These are phyloP conservation scores for Drosophila austrosaltans DNA, from an alignment of 2,888 invertebrate species.

Conservation along the genomic window DNA sequence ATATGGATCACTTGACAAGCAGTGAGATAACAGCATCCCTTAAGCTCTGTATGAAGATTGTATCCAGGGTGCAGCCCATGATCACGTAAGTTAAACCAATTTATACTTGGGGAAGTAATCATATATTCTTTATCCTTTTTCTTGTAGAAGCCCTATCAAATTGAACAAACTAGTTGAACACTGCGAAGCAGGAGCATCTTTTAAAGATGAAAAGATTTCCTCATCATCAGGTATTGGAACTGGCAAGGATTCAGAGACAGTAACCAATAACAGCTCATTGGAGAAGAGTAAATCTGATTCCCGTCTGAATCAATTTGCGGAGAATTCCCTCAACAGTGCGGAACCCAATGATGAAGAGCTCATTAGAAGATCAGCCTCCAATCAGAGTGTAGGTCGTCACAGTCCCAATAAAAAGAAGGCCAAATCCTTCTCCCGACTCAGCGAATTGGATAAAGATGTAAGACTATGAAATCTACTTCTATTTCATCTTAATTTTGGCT, in stretches of 20 bases:
- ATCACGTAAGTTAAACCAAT: conserved; percentile 81
- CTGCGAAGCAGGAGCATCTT: conserved; percentile 23
- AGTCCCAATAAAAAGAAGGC: conserved; percentile 84
- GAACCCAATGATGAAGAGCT: conserved; percentile 81
- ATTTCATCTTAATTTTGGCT: neutral
- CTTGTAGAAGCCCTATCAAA: conserved; percentile 81
- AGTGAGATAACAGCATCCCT: conserved; percentile 87
- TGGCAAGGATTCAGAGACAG: conserved; percentile 24
- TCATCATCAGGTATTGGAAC: conserved; percentile 23
- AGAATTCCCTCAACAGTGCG: conserved; percentile 57
- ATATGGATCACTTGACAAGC: conserved; percentile 84
- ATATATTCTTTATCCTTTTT: neutral
- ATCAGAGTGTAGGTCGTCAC: conserved; percentile 84
- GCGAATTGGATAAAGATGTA: conserved; percentile 85
- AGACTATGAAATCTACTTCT: conserved; percentile 11
- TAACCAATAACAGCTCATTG: conserved; percentile 72
- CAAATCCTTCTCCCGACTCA: conserved; percentile 85
- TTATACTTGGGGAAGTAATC: too few relatives aligned
- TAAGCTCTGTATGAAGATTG: conserved; percentile 88
- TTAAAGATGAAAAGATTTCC: conserved; percentile 47
- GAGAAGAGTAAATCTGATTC: conserved; percentile 89
- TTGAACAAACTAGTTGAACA: conserved; percentile 65
- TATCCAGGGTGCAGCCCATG: conserved; percentile 89
- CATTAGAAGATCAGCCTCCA: conserved; percentile 85
- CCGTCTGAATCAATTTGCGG: conserved; percentile 85